Percentiles rank a stretch among this genome's conserved stretches.
Conservation (phyloP, 2,113 vertebrate genomes). For the Thinocorus orbignyianus region DNA sequence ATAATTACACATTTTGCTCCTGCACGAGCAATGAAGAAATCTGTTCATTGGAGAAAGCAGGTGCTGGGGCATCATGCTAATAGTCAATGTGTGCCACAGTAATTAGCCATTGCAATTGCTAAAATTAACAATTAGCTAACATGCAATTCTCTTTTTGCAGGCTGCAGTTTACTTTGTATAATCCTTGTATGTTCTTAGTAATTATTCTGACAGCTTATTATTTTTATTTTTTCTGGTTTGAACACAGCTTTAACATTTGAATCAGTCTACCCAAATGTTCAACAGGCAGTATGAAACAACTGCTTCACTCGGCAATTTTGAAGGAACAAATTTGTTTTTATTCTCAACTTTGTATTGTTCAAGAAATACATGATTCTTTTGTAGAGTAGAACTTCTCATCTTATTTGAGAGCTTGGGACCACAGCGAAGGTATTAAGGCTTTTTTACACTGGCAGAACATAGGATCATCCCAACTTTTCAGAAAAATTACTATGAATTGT, state of each 20-base stretch:
- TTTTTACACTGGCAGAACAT: neutral
- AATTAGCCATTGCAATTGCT: conserved; percentile 97
- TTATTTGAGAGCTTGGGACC: conserved; percentile 32
- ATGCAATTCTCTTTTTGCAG: conserved; percentile 96
- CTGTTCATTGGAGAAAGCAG: conserved; percentile 93
- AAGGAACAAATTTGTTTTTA: conserved; percentile 74
- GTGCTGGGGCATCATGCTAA: conserved; percentile 99
- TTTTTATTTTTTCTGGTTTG: conserved; percentile 88
- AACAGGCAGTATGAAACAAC: conserved; percentile 82
- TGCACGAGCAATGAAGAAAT: conserved; percentile 88
- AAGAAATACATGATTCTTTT: conserved; percentile 58
- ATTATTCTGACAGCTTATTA: conserved; percentile 89
- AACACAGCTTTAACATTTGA: conserved; percentile 84
- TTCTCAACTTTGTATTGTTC: conserved; percentile 74
- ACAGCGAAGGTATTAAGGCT: neutral
- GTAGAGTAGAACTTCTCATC: conserved; percentile 27
- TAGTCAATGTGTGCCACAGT: conserved; percentile 95
- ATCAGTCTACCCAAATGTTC: conserved; percentile 79
- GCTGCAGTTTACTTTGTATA: conserved; percentile 92
- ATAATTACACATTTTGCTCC: conserved; percentile 99
- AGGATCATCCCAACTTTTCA: neutral
- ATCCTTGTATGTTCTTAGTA: conserved; percentile 91
- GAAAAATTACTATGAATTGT: conserved; percentile 19
- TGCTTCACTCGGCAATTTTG: conserved; percentile 79
- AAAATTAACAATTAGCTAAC: conserved; percentile 99